Base-by-base conservation (phyloP, 30 jellyfish, hydroid and myxozoan species). In the Sanderia malayensis region DNA sequence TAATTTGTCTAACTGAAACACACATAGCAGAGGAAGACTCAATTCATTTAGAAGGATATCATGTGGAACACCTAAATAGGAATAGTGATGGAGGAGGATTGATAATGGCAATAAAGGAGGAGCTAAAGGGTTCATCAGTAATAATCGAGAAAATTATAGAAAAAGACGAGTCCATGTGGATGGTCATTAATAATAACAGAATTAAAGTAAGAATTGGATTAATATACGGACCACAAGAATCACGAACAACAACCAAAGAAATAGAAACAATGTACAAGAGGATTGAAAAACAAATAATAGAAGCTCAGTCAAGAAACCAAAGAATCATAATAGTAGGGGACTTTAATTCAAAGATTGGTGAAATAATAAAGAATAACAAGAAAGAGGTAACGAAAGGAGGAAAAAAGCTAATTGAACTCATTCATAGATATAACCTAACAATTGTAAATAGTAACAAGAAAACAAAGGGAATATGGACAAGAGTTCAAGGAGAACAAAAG, bases 401-500 rank as follows among this genome's bases (percentile, higher is more conserved):
- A 15, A 41, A 41, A 41, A 41, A 6, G 55, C 8, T 41, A 15
- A 6, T 41, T 6, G 55, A 41, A 6, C 55, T 41, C 8, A 41
- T 6, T 8, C 8, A 41, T 6, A 41, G 55, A 41, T 15, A 41
- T 41, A 41, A 41, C 8, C 15, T 41, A 15, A 15, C 8, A 6
- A 41, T 41, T 41, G 55, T 41, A 41, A 41, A 41, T 41, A 6
- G 11, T 8, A 41, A 15, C 15, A 8, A 8, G 15, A 41, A 41
- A 41, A 6, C 11, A 8, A 41, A 8, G 15, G 55, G 55, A 41
- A 6, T 8, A 41, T 41, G 55, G 55, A 41, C 73, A 60, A 60
- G 73, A 60, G 73, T 60, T 46, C 6, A 60, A 2, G 73, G 73
- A 9, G 46, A 60, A 60, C 46, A 60, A 60, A 60, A 60, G 73